Conservation (phyloP, 2,797 vertebrate genomes). For the Phrynocephalus guinanensis region DNA sequence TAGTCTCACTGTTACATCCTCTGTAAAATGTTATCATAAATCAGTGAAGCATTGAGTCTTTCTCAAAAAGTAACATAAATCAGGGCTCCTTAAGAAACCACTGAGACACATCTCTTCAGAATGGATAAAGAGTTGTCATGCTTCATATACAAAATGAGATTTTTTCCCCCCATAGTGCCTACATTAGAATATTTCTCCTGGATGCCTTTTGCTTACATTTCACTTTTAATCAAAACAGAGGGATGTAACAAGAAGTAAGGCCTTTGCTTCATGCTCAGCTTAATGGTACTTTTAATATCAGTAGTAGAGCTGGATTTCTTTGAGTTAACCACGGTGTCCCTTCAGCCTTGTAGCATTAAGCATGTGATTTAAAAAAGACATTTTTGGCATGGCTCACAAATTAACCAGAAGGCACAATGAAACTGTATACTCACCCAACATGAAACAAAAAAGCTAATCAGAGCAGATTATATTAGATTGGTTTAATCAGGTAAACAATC, state of each 20-base stretch:
- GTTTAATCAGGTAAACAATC: conserved; percentile 71
- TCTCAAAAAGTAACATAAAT: neutral
- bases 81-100: conserved; percentile 9
- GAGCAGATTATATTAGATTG: conserved; percentile 68
- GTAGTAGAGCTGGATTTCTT: conserved; percentile 75
- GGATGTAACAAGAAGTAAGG: conserved; percentile 72
- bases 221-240: conserved; percentile 65
- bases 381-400: conserved; percentile 80
- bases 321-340: conserved; percentile 76
- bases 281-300: conserved; percentile 92
- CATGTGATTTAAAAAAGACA: conserved; percentile 76
- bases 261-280: conserved; percentile 71
- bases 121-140: neutral
- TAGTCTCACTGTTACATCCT: fast-evolving
- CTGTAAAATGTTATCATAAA: conserved; percentile 26
- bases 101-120: neutral
- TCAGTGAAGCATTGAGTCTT: neutral
- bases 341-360: conserved; percentile 79
- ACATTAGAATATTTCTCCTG: conserved; percentile 36
- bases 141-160: fast-evolving
- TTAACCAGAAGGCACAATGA: conserved; percentile 65
- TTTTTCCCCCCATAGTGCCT: neutral
- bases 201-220: conserved; percentile 75
- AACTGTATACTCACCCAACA: conserved; percentile 74
- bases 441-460: conserved; percentile 80